Percentiles rank a stretch among this genome's conserved stretches.
Evolutionary conservation across 1,140 invertebrate species (phyloP).

Genomic region (Rhyzopertha dominica): DNA sequence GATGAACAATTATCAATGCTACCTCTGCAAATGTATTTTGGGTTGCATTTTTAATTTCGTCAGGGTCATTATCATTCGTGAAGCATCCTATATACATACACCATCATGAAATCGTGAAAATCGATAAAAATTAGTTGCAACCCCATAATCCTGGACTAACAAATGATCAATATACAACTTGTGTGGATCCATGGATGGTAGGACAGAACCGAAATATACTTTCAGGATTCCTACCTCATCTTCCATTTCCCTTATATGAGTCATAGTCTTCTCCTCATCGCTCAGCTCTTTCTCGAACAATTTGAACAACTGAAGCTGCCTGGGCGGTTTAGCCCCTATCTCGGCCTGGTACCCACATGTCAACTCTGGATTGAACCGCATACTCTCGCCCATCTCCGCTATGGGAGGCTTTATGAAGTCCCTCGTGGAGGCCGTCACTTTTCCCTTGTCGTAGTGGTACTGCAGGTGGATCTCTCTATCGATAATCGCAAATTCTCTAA

Average conservation of each 20-base stretch:
- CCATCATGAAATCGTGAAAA: too few species aligned
- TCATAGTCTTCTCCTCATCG: conserved; percentile 47
- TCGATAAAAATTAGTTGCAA: too few species aligned
- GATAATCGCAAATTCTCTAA: conserved; percentile 57
- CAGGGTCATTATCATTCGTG: too few species aligned
- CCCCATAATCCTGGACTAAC: too few species aligned
- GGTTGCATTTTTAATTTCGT: too few species aligned
- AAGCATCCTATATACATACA: too few species aligned
- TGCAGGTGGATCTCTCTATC: conserved; percentile 60
- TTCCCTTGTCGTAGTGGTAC: conserved; percentile 64
- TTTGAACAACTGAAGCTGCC: conserved; percentile 57
- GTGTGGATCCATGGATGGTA: too few species aligned
- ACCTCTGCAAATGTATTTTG: too few species aligned
- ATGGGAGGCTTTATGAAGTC: conserved; percentile 61
- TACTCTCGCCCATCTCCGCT: conserved; percentile 58
- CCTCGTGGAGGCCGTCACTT: conserved; percentile 59
- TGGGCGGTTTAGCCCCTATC: conserved; percentile 55
- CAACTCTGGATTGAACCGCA: conserved; percentile 57
- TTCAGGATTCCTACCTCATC: conserved; percentile 45
- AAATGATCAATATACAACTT: too few species aligned
- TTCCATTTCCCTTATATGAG: conserved; percentile 49
- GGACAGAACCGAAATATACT: too few species aligned
- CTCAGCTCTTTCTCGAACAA: conserved; percentile 49
- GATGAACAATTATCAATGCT: too few species aligned
- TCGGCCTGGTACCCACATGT: conserved; percentile 60